Conservation (phyloP, 2,113 vertebrate species). For the Takifugu flavidus region DNA sequence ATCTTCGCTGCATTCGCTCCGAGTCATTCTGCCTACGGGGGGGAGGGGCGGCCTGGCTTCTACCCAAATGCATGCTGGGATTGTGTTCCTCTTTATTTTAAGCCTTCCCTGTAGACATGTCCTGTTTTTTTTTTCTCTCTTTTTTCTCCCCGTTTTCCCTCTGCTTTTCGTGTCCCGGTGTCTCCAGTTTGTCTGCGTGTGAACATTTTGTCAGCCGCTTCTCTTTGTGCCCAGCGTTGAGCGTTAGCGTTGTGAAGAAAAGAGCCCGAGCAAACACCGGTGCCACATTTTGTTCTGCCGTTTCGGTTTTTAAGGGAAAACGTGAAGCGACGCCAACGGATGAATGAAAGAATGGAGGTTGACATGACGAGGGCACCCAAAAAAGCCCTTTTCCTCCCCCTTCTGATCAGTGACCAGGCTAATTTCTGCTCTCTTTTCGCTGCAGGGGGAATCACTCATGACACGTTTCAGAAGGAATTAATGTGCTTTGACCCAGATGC, state of each 20-base stretch:
- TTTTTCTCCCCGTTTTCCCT: constrained; percentile 38
- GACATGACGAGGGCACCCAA: background rate
- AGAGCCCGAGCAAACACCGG: constrained; percentile 16
- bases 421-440: constrained; percentile 16
- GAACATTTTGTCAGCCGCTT: constrained; percentile 26
- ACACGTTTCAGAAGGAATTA: constrained; percentile 98
- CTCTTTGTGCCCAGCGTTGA: constrained; percentile 25
- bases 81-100: constrained; percentile 79
- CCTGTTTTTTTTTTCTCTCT: constrained; percentile 63
- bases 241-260: constrained; percentile 20
- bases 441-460: constrained; percentile 95
- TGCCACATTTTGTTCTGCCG: background rate
- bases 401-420: constrained; percentile 10
- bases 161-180: constrained; percentile 41
- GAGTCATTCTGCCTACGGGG: constrained; percentile 50
- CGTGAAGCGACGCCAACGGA: background rate
- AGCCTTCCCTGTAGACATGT: constrained; percentile 81
- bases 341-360: background rate
- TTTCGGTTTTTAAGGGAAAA: too few relatives aligned
- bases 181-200: constrained; percentile 44
- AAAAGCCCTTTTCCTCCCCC: constrained; percentile 18
- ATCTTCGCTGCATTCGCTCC: constrained; percentile 56
- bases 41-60: constrained; percentile 44
- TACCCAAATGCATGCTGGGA: constrained; percentile 77
- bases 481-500: constrained; percentile 99